Evolutionary conservation across 2,797 vertebrate genomes (phyloP), one percentile per base, ranked within the genome.

Genomic region (Salmo trutta): DNA sequence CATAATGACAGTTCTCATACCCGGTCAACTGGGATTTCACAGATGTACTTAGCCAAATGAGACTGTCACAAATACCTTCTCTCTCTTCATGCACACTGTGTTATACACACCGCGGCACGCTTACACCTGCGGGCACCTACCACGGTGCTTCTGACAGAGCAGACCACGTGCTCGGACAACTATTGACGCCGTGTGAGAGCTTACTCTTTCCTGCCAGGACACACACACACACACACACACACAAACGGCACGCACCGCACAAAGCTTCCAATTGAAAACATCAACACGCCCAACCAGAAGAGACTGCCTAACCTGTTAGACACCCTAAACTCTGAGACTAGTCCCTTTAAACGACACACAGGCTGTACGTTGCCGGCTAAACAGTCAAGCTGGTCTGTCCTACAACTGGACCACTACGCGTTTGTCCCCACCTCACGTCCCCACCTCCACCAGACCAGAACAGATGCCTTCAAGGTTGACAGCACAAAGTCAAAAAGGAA

Each of bases 121-220:
- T 83, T 56, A 85, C 83, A 90, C 85, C 85, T 84, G 81, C 74
- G 76, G 82, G 75, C 66, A 71, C 78, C 74, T 27, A 12, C 64
- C 81, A 72, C 74, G 77, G 67, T 77, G 41, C 67, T 36, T 75
- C 3, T 14, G 27, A 84, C 79, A 79, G 80, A 71, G 73, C 78
- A 77, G 73, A 86, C 86, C 93, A 92, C 86, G 84, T 92, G 93
- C 83, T 90, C 66, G 41, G 75, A 79, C 85, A 91, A 92, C 90
- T 89, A 91, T 91, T 90, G 87, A 86, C 86, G 85, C 76, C 53
- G 31, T 76, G 77, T 87, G 83, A 81, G 64, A 80, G 75, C 52
- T 74, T 76, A 64, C 27, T 78, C 71, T 70, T 41, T 47, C 41
- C 75, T 77, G 31, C 73, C 64, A 81, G 59, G 68, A 81, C 74